Conservation (phyloP, 2,113 vertebrate species). For the Chaetura pelagica region DNA sequence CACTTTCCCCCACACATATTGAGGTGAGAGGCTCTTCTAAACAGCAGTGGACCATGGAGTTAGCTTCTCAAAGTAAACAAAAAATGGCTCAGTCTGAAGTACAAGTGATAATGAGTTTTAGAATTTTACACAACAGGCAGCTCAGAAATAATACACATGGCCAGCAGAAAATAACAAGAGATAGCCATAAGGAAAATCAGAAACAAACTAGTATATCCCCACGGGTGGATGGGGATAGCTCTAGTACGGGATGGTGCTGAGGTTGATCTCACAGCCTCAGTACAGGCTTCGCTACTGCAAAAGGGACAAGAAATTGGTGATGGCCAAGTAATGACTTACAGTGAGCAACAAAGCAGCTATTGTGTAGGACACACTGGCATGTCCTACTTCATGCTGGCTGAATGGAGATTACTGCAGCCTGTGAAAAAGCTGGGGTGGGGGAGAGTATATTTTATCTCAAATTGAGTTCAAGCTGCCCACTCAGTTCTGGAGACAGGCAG, state of each 20-base stretch:
- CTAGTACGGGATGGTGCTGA: background rate
- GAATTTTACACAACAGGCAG: background rate
- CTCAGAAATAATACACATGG: background rate
- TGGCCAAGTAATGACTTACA: background rate
- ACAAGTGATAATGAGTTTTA: background rate
- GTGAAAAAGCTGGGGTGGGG: background rate
- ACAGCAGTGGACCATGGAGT: background rate
- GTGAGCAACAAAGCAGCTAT: background rate
- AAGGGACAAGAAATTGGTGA: background rate
- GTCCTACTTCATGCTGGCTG: background rate
- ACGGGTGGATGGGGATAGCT: background rate
- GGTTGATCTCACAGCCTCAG: background rate
- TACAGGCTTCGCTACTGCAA: background rate
- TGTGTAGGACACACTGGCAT: accelerated
- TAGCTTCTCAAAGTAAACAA: background rate
- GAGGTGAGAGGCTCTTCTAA: background rate
- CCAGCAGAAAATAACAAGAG: background rate
- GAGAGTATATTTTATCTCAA: background rate
- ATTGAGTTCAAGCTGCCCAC: background rate
- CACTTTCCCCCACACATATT: background rate
- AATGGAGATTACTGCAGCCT: background rate
- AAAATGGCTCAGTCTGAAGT: background rate
- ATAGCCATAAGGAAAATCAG: background rate
- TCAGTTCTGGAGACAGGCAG: background rate
- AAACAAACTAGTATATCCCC: background rate